Conservation (phyloP, 2,888 invertebrate genomes). For the Acrocyrtus sp. region DNA sequence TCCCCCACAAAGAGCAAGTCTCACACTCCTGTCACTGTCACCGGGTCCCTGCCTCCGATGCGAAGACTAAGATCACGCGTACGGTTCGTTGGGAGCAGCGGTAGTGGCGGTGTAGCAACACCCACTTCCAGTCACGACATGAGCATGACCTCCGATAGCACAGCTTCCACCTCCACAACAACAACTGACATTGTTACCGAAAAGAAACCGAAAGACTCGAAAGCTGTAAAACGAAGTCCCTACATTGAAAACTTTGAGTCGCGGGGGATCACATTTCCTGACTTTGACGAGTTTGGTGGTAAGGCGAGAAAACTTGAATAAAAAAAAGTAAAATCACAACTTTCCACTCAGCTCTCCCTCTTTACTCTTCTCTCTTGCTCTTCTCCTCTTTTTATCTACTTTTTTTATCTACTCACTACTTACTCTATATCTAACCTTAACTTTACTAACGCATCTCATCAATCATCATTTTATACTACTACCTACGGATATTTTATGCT, state of each 20-base stretch:
- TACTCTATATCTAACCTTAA: not conserved
- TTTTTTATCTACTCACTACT: not conserved
- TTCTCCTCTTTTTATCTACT: not conserved
- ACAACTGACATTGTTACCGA: constrained; percentile 27
- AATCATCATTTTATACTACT: no score
- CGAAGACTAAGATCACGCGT: constrained; percentile 30
- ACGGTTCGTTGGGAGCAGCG: constrained; percentile 16
- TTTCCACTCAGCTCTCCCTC: not conserved
- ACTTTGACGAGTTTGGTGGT: constrained; percentile 64
- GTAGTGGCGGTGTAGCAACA: not conserved
- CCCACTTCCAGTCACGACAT: constrained; percentile 11
- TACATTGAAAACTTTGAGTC: constrained; percentile 58
- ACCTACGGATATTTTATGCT: no score
- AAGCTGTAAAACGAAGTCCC: constrained; percentile 63
- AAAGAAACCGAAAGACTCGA: constrained; percentile 61
- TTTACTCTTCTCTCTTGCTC: not conserved
- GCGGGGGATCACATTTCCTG: constrained; percentile 61
- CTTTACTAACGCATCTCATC: no score
- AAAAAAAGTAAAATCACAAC: not conserved
- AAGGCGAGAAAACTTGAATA: constrained; percentile 42
- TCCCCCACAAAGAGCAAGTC: constrained; percentile 10
- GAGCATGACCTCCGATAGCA: constrained; percentile 9
- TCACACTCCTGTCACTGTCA: not conserved
- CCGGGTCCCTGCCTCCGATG: constrained; percentile 11
- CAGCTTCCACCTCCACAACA: no score